Evolutionary conservation across 2,113 vertebrate species (phyloP).

Genomic region (Chloropsis hardwickii): DNA sequence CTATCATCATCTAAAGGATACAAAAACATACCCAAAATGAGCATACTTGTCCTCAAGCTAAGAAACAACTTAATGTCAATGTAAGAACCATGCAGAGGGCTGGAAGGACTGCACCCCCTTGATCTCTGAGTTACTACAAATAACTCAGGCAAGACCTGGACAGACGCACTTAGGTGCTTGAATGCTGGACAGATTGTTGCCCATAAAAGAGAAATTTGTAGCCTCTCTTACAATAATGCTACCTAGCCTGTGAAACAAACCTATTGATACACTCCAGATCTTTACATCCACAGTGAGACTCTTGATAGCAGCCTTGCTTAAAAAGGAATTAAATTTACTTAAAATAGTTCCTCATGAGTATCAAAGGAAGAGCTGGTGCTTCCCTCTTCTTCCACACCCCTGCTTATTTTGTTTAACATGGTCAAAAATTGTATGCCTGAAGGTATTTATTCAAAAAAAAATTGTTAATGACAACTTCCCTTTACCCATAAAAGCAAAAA

Average conservation of each 20-base stretch:
- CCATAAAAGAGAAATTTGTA: neutral
- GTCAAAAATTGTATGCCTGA: slow-evolving; percentile 24
- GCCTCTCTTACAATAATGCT: neutral
- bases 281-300: neutral
- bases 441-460: slow-evolving; percentile 17
- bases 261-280: neutral
- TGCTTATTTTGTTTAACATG: neutral
- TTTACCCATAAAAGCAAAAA: slow-evolving; percentile 69
- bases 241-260: neutral
- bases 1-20: neutral
- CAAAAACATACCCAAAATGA: neutral
- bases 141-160: neutral
- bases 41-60: neutral
- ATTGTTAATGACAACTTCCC: slow-evolving; percentile 54
- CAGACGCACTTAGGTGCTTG: neutral
- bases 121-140: neutral
- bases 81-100: neutral
- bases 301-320: neutral
- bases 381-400: neutral
- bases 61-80: neutral
- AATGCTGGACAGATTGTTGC: neutral
- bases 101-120: neutral
- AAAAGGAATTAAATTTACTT: neutral
- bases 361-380: neutral
- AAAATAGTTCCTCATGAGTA: neutral